Base-by-base conservation (phyloP, 2,888 invertebrate species). In the Seladonia tumulorum region DNA sequence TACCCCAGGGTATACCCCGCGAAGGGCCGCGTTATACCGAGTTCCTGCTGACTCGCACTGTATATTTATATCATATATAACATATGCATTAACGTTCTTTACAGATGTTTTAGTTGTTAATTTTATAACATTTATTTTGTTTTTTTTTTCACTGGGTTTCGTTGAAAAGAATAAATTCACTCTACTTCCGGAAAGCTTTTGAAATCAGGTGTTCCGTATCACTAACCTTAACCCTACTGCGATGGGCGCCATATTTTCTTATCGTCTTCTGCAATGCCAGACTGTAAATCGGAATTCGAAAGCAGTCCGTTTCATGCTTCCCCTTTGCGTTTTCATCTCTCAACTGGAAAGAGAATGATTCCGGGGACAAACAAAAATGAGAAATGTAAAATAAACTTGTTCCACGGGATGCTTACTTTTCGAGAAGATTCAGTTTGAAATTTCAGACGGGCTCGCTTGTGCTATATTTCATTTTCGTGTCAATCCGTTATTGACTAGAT, bases 231-330 rank as follows among this genome's bases (percentile, higher is more conserved):
- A 29, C 29, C 29, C 29, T 29, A 29, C 29, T 29, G 29, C 29
- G 29, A 29, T 29, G 1, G 2, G 29, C 2, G 29, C 10, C 57
- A 57, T 57, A n/a, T 22, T 57, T n/a, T 57, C 1, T 57, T n/a
- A 57, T n/a, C 57, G 57, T 57, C 10, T n/a, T n/a, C n/a, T n/a
- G n/a, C 22, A 10, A 57, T n/a, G 22, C 57, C 10, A n/a, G 57
- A 57, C 57, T 57, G 57, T n/a, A n/a, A 57, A 57, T 57, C n/a
- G n/a, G 57, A 57, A 57, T n/a, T n/a, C n/a, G 57, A n/a, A 57
- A 57, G 57, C 57, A 57, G 57, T 57, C n/a, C 12, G 57, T 57
- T 57, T 57, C 57, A 57, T 57, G 25, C n/a, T 57, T 57, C 10
- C 10, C n/a, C n/a, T 57, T 57, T n/a, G 22, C n/a, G n/a, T 57